Evolutionary conservation across 1,140 invertebrate species (phyloP).

Genomic region (Listronotus bonariensis): DNA sequence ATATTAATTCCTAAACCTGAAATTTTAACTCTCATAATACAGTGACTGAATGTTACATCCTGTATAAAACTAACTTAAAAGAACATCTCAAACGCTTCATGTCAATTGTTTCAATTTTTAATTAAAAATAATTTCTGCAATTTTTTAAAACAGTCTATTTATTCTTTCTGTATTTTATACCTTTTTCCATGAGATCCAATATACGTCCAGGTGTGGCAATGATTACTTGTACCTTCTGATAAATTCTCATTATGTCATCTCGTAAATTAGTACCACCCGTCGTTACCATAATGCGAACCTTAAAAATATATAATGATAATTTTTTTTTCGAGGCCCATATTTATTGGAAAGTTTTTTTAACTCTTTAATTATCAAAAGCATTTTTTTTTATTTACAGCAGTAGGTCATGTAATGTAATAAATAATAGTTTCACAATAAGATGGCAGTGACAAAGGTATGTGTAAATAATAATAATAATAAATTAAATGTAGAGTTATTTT

Average conservation of each 20-base stretch:
- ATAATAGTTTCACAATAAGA: too few species aligned
- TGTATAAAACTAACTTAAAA: too few species aligned
- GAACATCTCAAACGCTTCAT: too few species aligned
- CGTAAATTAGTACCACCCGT: slow-evolving; percentile 96
- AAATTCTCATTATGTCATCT: slow-evolving; percentile 99
- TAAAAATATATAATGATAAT: not conserved
- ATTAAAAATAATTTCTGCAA: not conserved
- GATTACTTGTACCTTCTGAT: slow-evolving; percentile 98
- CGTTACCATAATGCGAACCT: slow-evolving; percentile 96
- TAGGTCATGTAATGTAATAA: too few species aligned
- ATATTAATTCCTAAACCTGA: too few species aligned
- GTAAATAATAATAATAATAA: not conserved
- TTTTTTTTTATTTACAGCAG: too few species aligned
- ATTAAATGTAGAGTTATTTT: not conserved
- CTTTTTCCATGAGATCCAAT: slow-evolving; percentile 98
- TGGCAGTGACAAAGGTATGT: not conserved
- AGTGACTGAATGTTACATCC: too few species aligned
- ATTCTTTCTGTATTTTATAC: slow-evolving; percentile 9
- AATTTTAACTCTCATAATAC: too few species aligned
- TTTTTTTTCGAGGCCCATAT: too few species aligned
- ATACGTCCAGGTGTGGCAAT: slow-evolving; percentile 99
- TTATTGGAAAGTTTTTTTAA: too few species aligned
- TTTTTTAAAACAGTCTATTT: slow-evolving; percentile 5
- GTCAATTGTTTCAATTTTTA: too few species aligned
- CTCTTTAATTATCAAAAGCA: too few species aligned